Evolutionary conservation across 2,888 invertebrate species (phyloP), one percentile per base, ranked within the genome.

Genomic region (Meiosimyza platycephala): DNA sequence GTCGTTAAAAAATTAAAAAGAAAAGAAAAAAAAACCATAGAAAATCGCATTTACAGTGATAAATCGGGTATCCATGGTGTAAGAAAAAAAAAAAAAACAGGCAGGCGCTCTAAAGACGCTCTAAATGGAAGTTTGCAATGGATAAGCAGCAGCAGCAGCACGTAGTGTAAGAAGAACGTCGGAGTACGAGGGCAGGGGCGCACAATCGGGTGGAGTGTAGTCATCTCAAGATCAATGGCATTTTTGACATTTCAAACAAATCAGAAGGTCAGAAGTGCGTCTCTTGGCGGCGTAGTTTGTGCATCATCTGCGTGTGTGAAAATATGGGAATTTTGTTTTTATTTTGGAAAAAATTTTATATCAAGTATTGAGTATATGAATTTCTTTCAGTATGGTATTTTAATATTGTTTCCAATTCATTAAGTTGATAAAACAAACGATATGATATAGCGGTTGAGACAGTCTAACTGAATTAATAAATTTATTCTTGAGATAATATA

Each of bases 221-320:
- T 18, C 47, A 67, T 33, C 80, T 79, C 80, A 80, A 80, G 80
- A 80, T 80, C 80, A 80, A 80, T 80, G 80, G 80, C 80, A 80
- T 79, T 78, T 78, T 79, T 78, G 78, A 80, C 80, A 81, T 80
- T 79, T 79, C 78, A 18, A 73, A 81, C 80, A 81, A 81, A 81
- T 81, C 80, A 79, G 80, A 80, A 79, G 80, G 80, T 80, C 79
- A 80, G 76, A 73, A 69, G 63, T 59, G 67, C 47, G 51, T 16
- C 51, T 48, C 50, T 28, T 62, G 55, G n/a, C 16, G 40, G 7
- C 7, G 40, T 54, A 28, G 55, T 54, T 54, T 54, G 55, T 13
- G n/a, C 16, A 15, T 60, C 18, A 63, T 47, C n/a, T 15, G 63
- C 7, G 63, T 40, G 47, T 63, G 33, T 63, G 6, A 40, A 40